Evolutionary conservation across 2,888 invertebrate species (phyloP).

Genomic region (Spicauda simplicius): DNA sequence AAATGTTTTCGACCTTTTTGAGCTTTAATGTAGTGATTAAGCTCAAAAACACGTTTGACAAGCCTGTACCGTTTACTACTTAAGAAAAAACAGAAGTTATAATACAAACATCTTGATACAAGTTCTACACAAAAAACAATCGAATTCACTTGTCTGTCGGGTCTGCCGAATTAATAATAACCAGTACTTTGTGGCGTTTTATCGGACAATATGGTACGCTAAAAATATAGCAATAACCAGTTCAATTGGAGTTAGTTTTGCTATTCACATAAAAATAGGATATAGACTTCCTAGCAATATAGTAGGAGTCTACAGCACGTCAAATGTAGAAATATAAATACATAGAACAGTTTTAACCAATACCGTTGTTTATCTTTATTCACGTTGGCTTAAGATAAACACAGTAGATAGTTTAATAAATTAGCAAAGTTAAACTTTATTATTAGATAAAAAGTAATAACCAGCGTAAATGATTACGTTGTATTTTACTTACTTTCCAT

Average conservation of each 20-base stretch:
- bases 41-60: conserved; percentile 46
- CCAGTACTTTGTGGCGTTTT: conserved; percentile 84
- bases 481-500: conserved; percentile 89
- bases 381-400: conserved; percentile 24
- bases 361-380: conserved; percentile 22
- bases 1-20: not conserved
- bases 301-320: conserved; percentile 53
- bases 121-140: conserved; percentile 46
- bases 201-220: conserved; percentile 81
- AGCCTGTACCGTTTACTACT: conserved; percentile 39
- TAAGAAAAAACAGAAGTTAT: conserved; percentile 29
- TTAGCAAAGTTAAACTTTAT: conserved; percentile 47
- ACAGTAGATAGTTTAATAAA: conserved; percentile 40
- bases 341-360: conserved; percentile 28
- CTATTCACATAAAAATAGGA: conserved; percentile 73
- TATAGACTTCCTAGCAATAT: conserved; percentile 71
- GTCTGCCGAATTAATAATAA: conserved; percentile 75
- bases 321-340: conserved; percentile 25
- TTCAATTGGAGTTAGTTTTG: conserved; percentile 84
- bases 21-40: conserved; percentile 44
- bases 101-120: conserved; percentile 31
- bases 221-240: conserved; percentile 79
- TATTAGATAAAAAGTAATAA: conserved; percentile 27
- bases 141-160: conserved; percentile 61
- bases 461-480: conserved; percentile 15